Conservation (phyloP, 2,797 vertebrate genomes). For the Crenuchus spilurus region DNA sequence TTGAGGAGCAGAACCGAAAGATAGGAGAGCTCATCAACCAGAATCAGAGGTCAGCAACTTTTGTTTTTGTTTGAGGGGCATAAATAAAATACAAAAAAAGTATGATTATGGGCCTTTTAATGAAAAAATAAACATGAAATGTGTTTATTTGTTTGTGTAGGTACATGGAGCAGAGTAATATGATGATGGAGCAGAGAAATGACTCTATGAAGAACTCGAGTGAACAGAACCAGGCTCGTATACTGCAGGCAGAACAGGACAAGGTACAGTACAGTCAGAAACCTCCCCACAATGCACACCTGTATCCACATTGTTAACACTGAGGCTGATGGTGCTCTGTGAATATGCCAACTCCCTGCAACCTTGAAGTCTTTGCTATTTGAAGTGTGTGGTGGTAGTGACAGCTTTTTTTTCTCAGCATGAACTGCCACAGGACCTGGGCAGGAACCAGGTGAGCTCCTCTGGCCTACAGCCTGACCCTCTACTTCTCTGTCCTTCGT, state of each 20-base stretch:
- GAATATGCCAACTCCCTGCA: too few species aligned
- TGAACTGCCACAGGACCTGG: conserved; percentile 80
- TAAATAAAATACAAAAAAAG: too few species aligned
- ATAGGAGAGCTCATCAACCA: conserved; percentile 92
- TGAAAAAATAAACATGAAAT: too few species aligned
- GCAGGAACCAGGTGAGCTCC: conserved; percentile 86
- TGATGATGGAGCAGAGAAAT: conserved; percentile 91
- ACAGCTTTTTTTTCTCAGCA: conserved; percentile 85
- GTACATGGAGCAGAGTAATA: conserved; percentile 92
- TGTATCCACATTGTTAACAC: neutral
- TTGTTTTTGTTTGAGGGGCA: neutral
- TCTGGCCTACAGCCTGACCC: conserved; percentile 3
- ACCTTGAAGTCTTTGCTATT: too few species aligned
- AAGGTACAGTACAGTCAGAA: conserved; percentile 80
- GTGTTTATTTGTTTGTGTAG: conserved; percentile 65
- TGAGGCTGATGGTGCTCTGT: neutral
- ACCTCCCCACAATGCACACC: neutral
- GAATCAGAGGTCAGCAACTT: conserved; percentile 88
- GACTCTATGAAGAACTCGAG: conserved; percentile 87
- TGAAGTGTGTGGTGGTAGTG: conserved; percentile 72
- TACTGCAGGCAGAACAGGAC: conserved; percentile 92
- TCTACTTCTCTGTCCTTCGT: neutral
- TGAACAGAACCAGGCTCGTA: conserved; percentile 87
- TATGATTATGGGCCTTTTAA: too few species aligned
- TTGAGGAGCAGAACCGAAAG: conserved; percentile 96